A percentile compares a stretch with the other conserved stretches of the same genome.
Evolutionary conservation across 2,888 invertebrate genomes (phyloP).

Genomic region (Drosophila recens): DNA sequence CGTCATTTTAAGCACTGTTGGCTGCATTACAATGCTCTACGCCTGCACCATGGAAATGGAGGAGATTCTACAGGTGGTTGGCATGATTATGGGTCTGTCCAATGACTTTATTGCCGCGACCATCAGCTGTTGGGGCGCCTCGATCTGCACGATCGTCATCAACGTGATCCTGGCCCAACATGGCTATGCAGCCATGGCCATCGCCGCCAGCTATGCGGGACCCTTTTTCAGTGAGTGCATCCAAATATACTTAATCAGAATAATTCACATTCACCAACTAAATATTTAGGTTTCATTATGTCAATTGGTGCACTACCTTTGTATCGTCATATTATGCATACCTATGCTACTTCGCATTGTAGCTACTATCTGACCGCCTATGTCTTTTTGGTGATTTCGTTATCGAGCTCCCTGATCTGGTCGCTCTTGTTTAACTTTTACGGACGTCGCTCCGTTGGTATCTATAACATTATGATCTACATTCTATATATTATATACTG

Average conservation of each 20-base stretch:
- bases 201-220: constrained; percentile 32
- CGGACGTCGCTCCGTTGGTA: constrained; percentile 22
- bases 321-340: not conserved
- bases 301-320: not conserved
- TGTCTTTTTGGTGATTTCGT: constrained; percentile 18
- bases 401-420: constrained; percentile 12
- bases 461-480: constrained; percentile 23
- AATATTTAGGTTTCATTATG: constrained; percentile 21
- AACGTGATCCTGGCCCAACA: constrained; percentile 27
- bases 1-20: constrained; percentile 6
- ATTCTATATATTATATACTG: constrained; percentile 9
- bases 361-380: constrained; percentile 3
- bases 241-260: not conserved
- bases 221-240: constrained; percentile 26
- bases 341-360: not conserved
- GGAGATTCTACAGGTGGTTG: constrained; percentile 15
- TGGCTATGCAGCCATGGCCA: constrained; percentile 34
- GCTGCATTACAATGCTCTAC: constrained; percentile 15
- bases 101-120: constrained; percentile 19
- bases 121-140: constrained; percentile 25
- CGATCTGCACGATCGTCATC: constrained; percentile 22
- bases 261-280: not conserved
- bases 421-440: constrained; percentile 13
- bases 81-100: constrained; percentile 18
- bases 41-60: constrained; percentile 19